phyloP scores from a whole-genome alignment of 1,140 invertebrate species.

The Oscheius sp. region DNA sequence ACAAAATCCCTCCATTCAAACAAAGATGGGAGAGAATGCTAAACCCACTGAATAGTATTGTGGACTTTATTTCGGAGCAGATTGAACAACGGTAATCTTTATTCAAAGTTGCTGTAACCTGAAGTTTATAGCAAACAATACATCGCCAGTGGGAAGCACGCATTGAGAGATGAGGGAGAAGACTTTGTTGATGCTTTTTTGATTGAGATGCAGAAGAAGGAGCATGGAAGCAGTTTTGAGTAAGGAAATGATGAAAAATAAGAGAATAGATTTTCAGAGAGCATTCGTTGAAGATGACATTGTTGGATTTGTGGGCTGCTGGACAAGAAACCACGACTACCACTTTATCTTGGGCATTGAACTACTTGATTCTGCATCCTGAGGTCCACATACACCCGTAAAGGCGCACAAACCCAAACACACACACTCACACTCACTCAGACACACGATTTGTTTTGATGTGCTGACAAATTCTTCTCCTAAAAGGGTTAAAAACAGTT shows the following conservation, averaged over 20 bases:
- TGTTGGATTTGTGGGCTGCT: conserved; percentile 29
- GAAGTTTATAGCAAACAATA: neutral
- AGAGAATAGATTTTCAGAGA: neutral
- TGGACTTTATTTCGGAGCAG: neutral
- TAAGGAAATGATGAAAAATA: too few relatives aligned
- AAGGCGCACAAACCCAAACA: too few relatives aligned
- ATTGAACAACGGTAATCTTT: neutral
- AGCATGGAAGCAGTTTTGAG: too few relatives aligned
- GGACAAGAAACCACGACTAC: conserved; percentile 32
- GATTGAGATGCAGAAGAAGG: too few relatives aligned
- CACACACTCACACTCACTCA: too few relatives aligned
- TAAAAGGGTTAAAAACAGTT: too few relatives aligned
- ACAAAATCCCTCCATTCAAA: neutral
- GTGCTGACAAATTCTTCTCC: too few relatives aligned
- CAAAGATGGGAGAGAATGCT: neutral
- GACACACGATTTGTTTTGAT: too few relatives aligned
- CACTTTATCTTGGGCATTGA: conserved; percentile 8
- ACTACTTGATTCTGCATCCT: neutral
- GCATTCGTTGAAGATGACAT: neutral
- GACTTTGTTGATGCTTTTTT: too few relatives aligned
- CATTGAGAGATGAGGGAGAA: too few relatives aligned
- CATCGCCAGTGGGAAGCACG: too few relatives aligned
- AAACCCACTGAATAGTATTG: neutral
- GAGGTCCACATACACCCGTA: too few relatives aligned
- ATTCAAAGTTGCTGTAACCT: neutral